A percentile compares a stretch with the other conserved stretches of the same genome.
Evolutionary conservation across 35 echinoderm and acorn worm genomes (phyloP).

Genomic region (Lytechinus pictus): DNA sequence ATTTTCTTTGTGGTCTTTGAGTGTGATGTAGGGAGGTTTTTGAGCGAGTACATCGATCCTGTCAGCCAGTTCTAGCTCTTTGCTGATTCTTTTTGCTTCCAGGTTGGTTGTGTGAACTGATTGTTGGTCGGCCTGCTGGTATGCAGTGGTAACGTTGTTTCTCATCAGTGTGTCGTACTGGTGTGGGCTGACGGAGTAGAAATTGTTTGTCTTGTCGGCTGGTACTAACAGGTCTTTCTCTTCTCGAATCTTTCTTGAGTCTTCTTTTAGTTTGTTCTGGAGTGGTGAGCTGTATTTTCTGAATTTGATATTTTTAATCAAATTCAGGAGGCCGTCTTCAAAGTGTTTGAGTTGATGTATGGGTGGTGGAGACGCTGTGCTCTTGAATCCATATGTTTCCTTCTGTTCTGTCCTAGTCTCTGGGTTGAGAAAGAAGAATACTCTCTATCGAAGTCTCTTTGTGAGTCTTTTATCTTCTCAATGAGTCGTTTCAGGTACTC

Average conservation of each 20-base stretch:
- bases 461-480: constrained; percentile 53
- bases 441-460: constrained; percentile 56
- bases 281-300: constrained; percentile 12
- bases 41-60: constrained; percentile 27
- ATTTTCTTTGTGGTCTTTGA: too few relatives aligned
- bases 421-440: constrained; percentile 56
- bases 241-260: constrained; percentile 7
- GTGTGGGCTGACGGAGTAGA: neutral
- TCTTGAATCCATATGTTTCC: constrained; percentile 60
- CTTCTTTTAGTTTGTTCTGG: constrained; percentile 42
- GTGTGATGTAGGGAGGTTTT: too few relatives aligned
- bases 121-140: constrained; percentile 40
- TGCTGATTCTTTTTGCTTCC: constrained; percentile 51
- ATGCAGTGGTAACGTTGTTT: constrained; percentile 54
- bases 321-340: constrained; percentile 46
- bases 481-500: constrained; percentile 51
- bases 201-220: constrained; percentile 60
- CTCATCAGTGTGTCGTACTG: constrained; percentile 53
- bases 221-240: constrained; percentile 50
- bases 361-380: neutral
- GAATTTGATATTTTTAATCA: constrained; percentile 39
- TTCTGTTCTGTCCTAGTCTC: constrained; percentile 16
- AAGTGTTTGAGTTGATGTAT: constrained; percentile 45
- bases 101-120: constrained; percentile 36
- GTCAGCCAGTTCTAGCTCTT: constrained; percentile 33